Evolutionary conservation across 2,113 vertebrate genomes (phyloP).

Genomic region (Tupaia tana): DNA sequence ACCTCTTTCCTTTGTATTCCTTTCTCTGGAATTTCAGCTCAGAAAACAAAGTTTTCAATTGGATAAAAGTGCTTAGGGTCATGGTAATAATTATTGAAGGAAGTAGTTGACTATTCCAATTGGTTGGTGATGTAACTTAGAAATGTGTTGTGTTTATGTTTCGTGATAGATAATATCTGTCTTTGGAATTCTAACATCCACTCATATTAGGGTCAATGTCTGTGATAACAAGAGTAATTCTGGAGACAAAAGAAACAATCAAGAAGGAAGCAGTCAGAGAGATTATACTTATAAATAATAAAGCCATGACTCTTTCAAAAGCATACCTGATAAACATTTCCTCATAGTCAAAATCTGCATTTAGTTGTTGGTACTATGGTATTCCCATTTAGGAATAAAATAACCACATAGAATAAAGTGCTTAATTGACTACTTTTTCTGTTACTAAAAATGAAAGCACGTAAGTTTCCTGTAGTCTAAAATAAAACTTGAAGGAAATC

Average conservation of each 20-base stretch:
- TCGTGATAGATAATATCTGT: not conserved
- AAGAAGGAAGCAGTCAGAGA: not conserved
- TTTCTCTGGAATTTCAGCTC: not conserved
- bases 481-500: not conserved
- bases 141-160: not conserved
- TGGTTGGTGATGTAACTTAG: not conserved
- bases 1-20: not conserved
- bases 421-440: not conserved
- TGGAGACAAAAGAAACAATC: not conserved
- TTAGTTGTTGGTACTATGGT: not conserved
- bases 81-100: not conserved
- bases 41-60: not conserved
- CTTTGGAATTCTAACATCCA: not conserved
- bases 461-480: not conserved
- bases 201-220: not conserved
- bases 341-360: not conserved
- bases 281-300: not conserved
- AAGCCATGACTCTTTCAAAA: not conserved
- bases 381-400: not conserved
- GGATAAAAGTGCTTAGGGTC: not conserved
- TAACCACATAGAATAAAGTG: not conserved
- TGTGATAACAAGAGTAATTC: slow-evolving; percentile 3
- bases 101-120: not conserved
- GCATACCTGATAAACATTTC: not conserved
- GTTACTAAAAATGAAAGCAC: not conserved